Percentiles rank a stretch among this genome's conserved stretches.
phyloP scores from a whole-genome alignment of 2,888 invertebrate genomes.

The Himalopsyche tibetana region DNA sequence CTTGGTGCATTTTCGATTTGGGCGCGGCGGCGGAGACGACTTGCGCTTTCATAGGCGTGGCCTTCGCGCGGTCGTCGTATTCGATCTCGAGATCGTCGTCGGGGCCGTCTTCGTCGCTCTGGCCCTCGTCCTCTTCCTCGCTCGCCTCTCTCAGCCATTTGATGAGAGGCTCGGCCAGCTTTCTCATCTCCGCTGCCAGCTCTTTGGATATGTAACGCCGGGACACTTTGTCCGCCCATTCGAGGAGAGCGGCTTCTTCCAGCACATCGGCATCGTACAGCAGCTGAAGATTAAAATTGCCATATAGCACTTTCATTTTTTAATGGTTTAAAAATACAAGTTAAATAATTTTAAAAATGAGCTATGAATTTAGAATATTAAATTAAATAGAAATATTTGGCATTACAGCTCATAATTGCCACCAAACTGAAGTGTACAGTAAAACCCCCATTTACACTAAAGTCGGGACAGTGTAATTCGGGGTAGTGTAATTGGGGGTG shows the following conservation, averaged over 20 bases:
- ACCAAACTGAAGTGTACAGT: too few species aligned
- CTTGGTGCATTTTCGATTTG: slow-evolving; percentile 74
- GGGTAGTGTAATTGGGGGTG: too few species aligned
- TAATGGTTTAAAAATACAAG: too few species aligned
- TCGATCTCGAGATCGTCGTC: slow-evolving; percentile 84
- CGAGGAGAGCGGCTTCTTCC: slow-evolving; percentile 94
- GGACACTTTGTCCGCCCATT: slow-evolving; percentile 96
- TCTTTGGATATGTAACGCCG: slow-evolving; percentile 97
- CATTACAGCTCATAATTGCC: too few species aligned
- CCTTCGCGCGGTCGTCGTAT: slow-evolving; percentile 91
- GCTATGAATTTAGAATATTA: too few species aligned
- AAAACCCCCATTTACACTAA: too few species aligned
- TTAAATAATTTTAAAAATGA: too few species aligned
- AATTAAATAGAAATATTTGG: too few species aligned
- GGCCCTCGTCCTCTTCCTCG: slow-evolving; percentile 91
- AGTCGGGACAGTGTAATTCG: too few species aligned
- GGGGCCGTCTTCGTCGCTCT: slow-evolving; percentile 81
- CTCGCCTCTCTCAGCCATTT: slow-evolving; percentile 98
- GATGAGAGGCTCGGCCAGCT: slow-evolving; percentile 94
- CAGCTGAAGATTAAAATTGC: slow-evolving; percentile 73
- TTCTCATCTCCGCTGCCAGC: slow-evolving; percentile 92
- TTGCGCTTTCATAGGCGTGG: slow-evolving; percentile 83
- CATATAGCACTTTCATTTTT: too few species aligned
- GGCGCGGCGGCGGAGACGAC: slow-evolving; percentile 71
- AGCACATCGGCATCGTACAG: slow-evolving; percentile 97